Evolutionary conservation across 2,797 vertebrate genomes (phyloP).

Genomic region (Aeoliscus strigatus): DNA sequence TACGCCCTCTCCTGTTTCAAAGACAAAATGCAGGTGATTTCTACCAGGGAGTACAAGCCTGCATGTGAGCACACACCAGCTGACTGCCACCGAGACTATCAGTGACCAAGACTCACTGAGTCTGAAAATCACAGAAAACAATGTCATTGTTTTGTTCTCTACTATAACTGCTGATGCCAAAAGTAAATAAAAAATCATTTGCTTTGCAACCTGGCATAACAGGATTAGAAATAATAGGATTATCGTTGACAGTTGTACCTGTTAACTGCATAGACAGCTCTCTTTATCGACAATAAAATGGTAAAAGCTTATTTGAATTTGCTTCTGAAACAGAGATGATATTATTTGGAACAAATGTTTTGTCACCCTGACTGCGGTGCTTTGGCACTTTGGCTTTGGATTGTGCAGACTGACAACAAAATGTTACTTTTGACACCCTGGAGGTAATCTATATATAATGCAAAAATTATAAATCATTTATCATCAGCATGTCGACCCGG

Average conservation of each 20-base stretch:
- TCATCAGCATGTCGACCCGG: constrained; percentile 28
- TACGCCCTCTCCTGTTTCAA: constrained; percentile 53
- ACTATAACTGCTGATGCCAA: background rate
- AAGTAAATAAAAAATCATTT: constrained; percentile 10
- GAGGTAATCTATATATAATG: constrained; percentile 39
- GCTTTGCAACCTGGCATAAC: constrained; percentile 5
- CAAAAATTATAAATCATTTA: constrained; percentile 43
- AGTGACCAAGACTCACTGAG: constrained; percentile 1
- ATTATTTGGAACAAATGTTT: constrained; percentile 11
- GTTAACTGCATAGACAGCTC: constrained; percentile 14
- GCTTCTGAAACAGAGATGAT: constrained; percentile 10
- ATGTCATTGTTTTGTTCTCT: background rate
- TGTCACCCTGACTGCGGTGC: constrained; percentile 10
- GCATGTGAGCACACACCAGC: background rate
- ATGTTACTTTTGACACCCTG: constrained; percentile 30
- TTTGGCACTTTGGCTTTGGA: constrained; percentile 22
- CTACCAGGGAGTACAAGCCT: background rate
- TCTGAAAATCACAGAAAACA: background rate
- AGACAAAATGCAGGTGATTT: constrained; percentile 26
- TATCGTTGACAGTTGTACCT: constrained; percentile 15
- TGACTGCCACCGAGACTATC: background rate
- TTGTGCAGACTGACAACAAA: constrained; percentile 37
- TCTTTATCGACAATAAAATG: background rate
- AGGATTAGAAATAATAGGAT: constrained; percentile 26
- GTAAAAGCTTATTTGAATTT: constrained; percentile 7